Evolutionary conservation across 2,888 invertebrate species (phyloP), one percentile per base, ranked within the genome.

Genomic region (Sinotaia quadrata): DNA sequence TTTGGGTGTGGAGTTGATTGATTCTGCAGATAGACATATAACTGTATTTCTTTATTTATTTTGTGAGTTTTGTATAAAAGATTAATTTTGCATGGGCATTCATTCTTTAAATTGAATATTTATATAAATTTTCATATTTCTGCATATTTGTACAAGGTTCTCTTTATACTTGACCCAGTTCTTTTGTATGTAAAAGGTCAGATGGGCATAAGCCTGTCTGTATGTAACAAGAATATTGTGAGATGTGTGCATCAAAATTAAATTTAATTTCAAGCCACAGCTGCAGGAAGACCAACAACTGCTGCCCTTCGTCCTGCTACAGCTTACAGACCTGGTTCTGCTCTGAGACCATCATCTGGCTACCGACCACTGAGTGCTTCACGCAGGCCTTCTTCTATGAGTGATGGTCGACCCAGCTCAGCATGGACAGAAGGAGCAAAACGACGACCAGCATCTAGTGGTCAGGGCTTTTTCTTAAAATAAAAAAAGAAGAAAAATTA

Each of bases 261-360:
- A 31, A 2, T 36, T 33, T 2, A 7, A 12, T 7, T 1, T 27
- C 58, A 37, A 44, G 56, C 44, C 7, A 31, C 56, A 7, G 31
- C 34, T 18, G 49, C 67, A 56, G 72, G 71, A 29, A 75, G 82
- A 54, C 83, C 82, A 18, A 75, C 78, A n/a, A 79, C 80, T 51
- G 80, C 81, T 7, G 72, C 72, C 2, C 68, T 83, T 2, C 70
- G 77, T 49, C 85, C 86, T 5, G 77, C 82, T 52, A 82, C 85
- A 12, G 79, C 80, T 1, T 87, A 83, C 72, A 71, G 85, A 68
- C 85, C 87, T 24, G 84, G 84, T 5, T 81, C 85, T 41, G 83
- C 84, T 21, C 72, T 87, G 27, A 71, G 75, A 1, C 83, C 84
- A 7, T 76, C 80, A 31, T 79, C 84, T 60, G 82, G 82, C 34